Conservation (phyloP, 1,140 invertebrate genomes). For the Pantala flavescens region DNA sequence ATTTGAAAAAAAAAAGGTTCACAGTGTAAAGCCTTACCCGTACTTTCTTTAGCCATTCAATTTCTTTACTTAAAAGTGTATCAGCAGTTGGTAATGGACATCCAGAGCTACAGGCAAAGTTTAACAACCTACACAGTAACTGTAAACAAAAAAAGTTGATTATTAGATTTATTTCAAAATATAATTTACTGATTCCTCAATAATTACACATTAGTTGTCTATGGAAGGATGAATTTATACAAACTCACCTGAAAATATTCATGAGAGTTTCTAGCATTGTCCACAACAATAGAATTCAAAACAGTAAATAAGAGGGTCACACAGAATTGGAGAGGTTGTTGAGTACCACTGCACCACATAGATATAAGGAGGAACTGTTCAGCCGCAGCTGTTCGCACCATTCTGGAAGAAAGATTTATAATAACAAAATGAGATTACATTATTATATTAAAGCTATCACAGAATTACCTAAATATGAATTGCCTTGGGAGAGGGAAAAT, state of each 20-base stretch:
- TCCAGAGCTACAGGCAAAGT: conserved; percentile 57
- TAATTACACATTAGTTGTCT: too few relatives aligned
- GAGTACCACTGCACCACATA: conserved; percentile 49
- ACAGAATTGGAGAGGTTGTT: conserved; percentile 54
- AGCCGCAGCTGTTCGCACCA: conserved; percentile 59
- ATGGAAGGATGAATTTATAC: background rate
- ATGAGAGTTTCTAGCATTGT: conserved; percentile 66
- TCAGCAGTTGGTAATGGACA: conserved; percentile 58
- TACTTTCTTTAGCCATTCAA: conserved; percentile 68
- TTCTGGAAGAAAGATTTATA: conserved; percentile 31
- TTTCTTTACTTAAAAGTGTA: conserved; percentile 60
- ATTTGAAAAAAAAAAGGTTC: conserved; percentile 13
- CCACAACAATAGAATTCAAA: conserved; percentile 58
- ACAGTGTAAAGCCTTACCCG: conserved; percentile 32
- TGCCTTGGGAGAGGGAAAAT: background rate
- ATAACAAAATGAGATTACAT: too few relatives aligned
- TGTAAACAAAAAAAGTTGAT: conserved; percentile 34
- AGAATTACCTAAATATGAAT: too few relatives aligned
- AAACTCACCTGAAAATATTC: conserved; percentile 58
- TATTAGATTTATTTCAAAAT: too few relatives aligned
- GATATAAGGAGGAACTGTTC: conserved; percentile 78
- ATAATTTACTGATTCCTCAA: too few relatives aligned
- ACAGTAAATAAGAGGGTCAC: conserved; percentile 68
- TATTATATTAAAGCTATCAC: too few relatives aligned
- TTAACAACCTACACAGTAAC: conserved; percentile 63